phyloP scores from a whole-genome alignment of 2,113 vertebrate species.

The Periophthalmus modestus region DNA sequence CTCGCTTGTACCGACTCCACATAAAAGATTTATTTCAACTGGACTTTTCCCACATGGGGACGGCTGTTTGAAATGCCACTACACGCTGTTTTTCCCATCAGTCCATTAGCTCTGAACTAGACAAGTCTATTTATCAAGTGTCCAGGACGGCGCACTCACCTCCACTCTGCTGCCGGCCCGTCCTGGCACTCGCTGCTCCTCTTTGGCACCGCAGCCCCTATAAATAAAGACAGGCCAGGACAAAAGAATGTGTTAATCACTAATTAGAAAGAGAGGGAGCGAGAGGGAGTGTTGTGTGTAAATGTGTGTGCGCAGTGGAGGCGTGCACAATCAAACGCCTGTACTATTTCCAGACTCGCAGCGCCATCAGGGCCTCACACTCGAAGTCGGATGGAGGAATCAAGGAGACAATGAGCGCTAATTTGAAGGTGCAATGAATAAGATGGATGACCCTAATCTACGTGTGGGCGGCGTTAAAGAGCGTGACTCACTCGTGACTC shows the following conservation, averaged over 20 bases:
- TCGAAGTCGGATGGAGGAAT: slow-evolving; percentile 47
- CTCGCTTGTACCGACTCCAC: not conserved
- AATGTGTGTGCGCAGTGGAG: slow-evolving; percentile 8
- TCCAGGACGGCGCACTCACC: slow-evolving; percentile 69
- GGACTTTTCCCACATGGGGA: slow-evolving; percentile 34
- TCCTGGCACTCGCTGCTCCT: slow-evolving; percentile 78
- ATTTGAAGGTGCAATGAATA: slow-evolving; percentile 17
- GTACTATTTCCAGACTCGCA: slow-evolving; percentile 37
- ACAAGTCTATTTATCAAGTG: slow-evolving; percentile 58
- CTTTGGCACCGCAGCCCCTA: slow-evolving; percentile 78
- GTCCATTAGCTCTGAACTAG: slow-evolving; percentile 48
- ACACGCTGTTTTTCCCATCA: slow-evolving; percentile 54
- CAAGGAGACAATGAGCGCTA: slow-evolving; percentile 21
- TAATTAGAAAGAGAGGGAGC: slow-evolving; percentile 71
- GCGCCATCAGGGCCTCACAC: slow-evolving; percentile 42
- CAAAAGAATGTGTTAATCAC: slow-evolving; percentile 80
- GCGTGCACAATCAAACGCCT: slow-evolving; percentile 4
- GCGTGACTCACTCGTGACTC: slow-evolving; percentile 2
- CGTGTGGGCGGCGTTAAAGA: slow-evolving; percentile 16
- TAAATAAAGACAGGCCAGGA: slow-evolving; percentile 74
- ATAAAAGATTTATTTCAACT: slow-evolving; percentile 12
- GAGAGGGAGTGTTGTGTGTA: slow-evolving; percentile 27
- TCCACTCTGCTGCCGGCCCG: slow-evolving; percentile 80
- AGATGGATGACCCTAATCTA: not conserved
- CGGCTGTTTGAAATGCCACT: slow-evolving; percentile 46